phyloP scores from a whole-genome alignment of 1,140 invertebrate genomes.

The Aphaenogaster rudis region DNA sequence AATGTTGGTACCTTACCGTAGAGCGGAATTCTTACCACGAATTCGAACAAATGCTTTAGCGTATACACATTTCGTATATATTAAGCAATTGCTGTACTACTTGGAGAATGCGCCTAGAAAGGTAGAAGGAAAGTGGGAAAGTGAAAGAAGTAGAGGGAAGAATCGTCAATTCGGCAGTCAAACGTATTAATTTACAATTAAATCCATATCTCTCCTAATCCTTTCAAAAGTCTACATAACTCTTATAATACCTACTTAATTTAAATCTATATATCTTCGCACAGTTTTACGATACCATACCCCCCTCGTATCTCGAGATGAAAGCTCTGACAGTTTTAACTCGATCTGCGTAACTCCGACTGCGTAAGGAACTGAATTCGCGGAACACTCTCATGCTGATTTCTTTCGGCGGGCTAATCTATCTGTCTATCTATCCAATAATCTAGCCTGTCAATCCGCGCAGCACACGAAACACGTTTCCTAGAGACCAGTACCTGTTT shows the following conservation, averaged over 20 bases:
- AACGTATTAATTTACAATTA: background rate
- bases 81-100: background rate
- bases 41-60: background rate
- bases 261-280: background rate
- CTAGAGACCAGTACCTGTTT: slow-evolving; percentile 14
- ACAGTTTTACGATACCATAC: background rate
- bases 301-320: background rate
- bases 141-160: background rate
- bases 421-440: slow-evolving; percentile 39
- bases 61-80: background rate
- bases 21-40: slow-evolving; percentile 14
- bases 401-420: slow-evolving; percentile 2
- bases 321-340: background rate
- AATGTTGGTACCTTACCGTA: background rate
- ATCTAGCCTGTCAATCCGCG: slow-evolving; percentile 49
- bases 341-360: slow-evolving; percentile 6
- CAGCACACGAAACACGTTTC: slow-evolving; percentile 23
- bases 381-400: background rate
- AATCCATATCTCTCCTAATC: background rate
- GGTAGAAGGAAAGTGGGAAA: background rate
- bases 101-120: background rate
- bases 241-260: background rate
- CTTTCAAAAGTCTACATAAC: too few species aligned
- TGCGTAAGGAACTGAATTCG: slow-evolving; percentile 30
- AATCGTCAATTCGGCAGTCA: background rate